Evolutionary conservation across 1,140 invertebrate species (phyloP), one percentile per base, ranked within the genome.

Genomic region (Procambarus clarkii): DNA sequence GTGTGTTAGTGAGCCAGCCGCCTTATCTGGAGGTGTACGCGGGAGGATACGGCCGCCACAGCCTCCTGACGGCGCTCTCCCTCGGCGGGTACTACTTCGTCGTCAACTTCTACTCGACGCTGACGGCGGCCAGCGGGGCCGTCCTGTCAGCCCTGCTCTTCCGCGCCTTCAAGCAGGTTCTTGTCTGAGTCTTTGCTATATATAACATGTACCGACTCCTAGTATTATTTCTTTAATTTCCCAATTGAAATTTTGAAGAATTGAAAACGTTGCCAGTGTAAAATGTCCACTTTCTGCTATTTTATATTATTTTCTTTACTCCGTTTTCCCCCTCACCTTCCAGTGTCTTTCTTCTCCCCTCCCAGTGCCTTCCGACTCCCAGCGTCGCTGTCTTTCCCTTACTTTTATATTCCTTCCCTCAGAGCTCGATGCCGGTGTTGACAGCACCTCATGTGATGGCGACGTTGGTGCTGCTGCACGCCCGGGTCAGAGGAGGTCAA

Each of bases 21-120:
- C 82, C 83, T 21, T 91, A 91, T 76, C 13, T 34, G 13, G 83
- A 54, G 3, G 58, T 91, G 0, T 91, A 91, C 58, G 9, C 76
- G n/a, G 88, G 88, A 0, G 46, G 46, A 11, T 91, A 91, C n/a
- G 88, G 88, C 1, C 76, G 88, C 2, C 88, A 91, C 74, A 91
- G 88, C 88, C 83, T 91, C 50, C 88, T 91, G 13, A 91, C 88
- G 44, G 54, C 74, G 7, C 58, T 91, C n/a, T 91, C 88, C n/a
- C 82, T 91, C 1, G 88, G 88, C 2, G 88, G 82, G 44, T 91
- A 86, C 71, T 86, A 86, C 76, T 91, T 91, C 69, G 88, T 91
- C 2, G 21, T 91, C 21, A 91, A 91, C 82, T 86, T 79, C 76
- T 91, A 91, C 45, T 91, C 88, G 8, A 79, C 34, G 21, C 71